Evolutionary conservation across 2,888 invertebrate species (phyloP), one percentile per base, ranked within the genome.

Genomic region (Lepeophtheirus nordmannii): DNA sequence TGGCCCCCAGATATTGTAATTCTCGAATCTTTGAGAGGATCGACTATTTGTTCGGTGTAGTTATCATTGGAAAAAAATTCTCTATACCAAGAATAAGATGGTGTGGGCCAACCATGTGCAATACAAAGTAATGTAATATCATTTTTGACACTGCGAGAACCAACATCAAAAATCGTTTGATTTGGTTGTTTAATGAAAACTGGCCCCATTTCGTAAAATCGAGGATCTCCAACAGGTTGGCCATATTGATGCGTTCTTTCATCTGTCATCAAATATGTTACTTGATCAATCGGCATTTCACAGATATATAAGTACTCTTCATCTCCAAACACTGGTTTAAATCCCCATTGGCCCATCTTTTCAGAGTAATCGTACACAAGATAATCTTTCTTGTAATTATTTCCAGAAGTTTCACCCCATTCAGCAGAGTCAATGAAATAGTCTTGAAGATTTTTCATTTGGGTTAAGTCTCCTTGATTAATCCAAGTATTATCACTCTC

Each of bases 1-100:
- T 86, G 86, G 37, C 96, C 96, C 68, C 94, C 94, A 72, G 90
- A 91, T 10, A 93, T 76, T 1, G 93, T 90, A 73, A 85, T 89
- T 67, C 89, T 82, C 23, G 78, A 73, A 72, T 89, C 83, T 40
- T 74, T 73, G 59, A 91, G 74, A 0, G 91, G 89, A 75, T 93
- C 84, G 70, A 93, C 88, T 74, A 80, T 80, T 65, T 78, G 80
- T 62, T 84, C 85, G 67, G 85, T 79, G 12, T 89, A 77, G 65
- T 82, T 81, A 73, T 89, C 87, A 70, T 88, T 85, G 71, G 85
- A 82, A 74, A 88, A 91, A 71, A 87, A 85, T 78, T 91, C 91
- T 73, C 85, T 83, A 74, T 82, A 92, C 93, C 91, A 94, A 72
- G 85, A 83, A 73, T 94, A 94, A 0, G 82, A 82, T 0, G 94